A percentile compares a stretch with the other conserved stretches of the same genome.
These are phyloP conservation scores for Tetheella fluctuosa DNA, from an alignment of 2,888 invertebrate species.

Conservation along the genomic window DNA sequence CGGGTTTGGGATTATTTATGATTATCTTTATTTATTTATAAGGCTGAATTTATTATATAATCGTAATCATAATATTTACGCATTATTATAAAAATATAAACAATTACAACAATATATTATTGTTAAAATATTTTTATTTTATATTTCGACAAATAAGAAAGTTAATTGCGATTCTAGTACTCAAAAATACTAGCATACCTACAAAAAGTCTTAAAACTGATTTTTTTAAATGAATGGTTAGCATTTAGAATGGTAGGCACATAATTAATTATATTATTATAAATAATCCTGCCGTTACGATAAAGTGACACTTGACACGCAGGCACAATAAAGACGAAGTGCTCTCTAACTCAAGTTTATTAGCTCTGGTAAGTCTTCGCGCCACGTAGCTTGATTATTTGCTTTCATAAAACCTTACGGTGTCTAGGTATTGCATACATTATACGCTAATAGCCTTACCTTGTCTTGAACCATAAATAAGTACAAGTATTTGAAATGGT, in stretches of 20 bases:
- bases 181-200: too few relatives aligned
- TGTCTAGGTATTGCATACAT: constrained; percentile 9
- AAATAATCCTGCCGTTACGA: background rate
- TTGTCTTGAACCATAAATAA: constrained; percentile 2
- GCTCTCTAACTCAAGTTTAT: constrained; percentile 30
- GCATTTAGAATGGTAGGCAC: background rate
- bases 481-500: too few relatives aligned
- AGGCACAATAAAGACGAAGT: constrained; percentile 31
- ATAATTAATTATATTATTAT: background rate
- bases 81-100: too few relatives aligned
- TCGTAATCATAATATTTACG: too few relatives aligned
- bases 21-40: too few relatives aligned
- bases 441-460: constrained; percentile 1
- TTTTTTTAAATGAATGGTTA: too few relatives aligned
- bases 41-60: too few relatives aligned
- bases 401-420: constrained; percentile 25
- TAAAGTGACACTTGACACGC: constrained; percentile 26
- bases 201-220: background rate
- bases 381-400: constrained; percentile 31
- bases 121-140: too few relatives aligned
- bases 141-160: too few relatives aligned
- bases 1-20: background rate
- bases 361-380: constrained; percentile 29
- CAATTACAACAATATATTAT: too few relatives aligned
- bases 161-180: too few relatives aligned